A percentile compares a stretch with the other conserved stretches of the same genome.
Evolutionary conservation across 2,113 vertebrate species (phyloP).

Genomic region (Marcusenius ussheri): DNA sequence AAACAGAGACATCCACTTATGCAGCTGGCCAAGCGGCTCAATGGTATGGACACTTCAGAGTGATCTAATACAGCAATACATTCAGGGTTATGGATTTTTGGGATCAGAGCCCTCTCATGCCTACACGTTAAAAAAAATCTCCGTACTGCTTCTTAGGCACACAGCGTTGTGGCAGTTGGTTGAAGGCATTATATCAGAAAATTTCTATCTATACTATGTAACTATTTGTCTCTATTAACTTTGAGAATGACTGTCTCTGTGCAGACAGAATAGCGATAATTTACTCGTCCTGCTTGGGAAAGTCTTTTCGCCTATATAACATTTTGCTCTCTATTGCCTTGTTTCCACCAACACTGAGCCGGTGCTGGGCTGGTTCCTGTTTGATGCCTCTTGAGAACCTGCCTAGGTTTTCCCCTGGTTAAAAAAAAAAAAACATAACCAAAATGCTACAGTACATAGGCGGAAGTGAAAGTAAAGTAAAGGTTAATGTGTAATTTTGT

Average conservation of each 20-base stretch:
- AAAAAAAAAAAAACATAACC: no score
- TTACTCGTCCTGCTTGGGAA: neutral
- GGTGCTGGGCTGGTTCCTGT: no score
- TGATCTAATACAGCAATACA: neutral
- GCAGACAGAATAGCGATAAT: neutral
- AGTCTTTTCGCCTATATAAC: neutral
- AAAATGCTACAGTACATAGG: no score
- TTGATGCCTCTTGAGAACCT: no score
- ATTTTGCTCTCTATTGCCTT: neutral
- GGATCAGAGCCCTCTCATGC: neutral
- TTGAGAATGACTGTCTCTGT: neutral
- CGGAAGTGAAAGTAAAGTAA: no score
- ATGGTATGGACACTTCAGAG: neutral
- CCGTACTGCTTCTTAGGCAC: neutral
- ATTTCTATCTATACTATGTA: neutral
- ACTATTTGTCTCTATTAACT: neutral
- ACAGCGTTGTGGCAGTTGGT: neutral
- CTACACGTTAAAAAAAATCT: neutral
- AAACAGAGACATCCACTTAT: neutral
- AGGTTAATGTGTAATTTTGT: no score
- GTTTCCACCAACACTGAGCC: no score
- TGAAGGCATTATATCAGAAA: neutral
- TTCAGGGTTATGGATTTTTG: neutral
- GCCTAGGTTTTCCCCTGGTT: no score
- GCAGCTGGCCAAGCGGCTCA: neutral